These are phyloP conservation scores for Chelonus insularis DNA, from an alignment of 1,140 invertebrate species.

Conservation along the genomic window DNA sequence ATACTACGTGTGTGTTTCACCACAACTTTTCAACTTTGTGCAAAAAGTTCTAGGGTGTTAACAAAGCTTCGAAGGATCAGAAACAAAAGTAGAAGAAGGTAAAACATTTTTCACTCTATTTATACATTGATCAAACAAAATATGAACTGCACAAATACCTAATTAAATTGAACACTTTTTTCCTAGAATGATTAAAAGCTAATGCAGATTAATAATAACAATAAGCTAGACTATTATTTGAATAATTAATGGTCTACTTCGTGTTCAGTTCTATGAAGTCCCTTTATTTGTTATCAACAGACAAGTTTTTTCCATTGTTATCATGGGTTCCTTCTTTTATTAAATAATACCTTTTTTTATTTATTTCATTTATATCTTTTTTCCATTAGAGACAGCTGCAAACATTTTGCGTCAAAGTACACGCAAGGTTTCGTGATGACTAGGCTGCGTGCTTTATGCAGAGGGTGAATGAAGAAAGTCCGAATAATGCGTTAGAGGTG, in stretches of 20 bases:
- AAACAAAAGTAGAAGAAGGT: background rate
- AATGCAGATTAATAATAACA: no score
- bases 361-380: background rate
- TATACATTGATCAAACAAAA: no score
- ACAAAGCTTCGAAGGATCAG: background rate
- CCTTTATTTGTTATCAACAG: background rate
- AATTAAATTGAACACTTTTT: no score
- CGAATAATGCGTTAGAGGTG: conserved; percentile 7
- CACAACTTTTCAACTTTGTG: conserved; percentile 7
- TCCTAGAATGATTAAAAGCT: no score
- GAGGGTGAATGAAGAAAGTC: background rate
- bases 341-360: no score
- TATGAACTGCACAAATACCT: no score
- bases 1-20: background rate
- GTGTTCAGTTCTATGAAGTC: no score
- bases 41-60: conserved; percentile 2
- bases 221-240: no score
- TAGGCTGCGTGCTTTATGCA: background rate
- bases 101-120: no score
- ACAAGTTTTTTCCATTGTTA: background rate
- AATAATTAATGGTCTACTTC: no score
- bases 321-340: no score
- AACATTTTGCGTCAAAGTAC: background rate
- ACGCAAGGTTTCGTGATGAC: conserved; percentile 1
- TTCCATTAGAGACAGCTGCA: no score